Conservation (phyloP, 2,113 vertebrate species). For the Tragelaphus scriptus region DNA sequence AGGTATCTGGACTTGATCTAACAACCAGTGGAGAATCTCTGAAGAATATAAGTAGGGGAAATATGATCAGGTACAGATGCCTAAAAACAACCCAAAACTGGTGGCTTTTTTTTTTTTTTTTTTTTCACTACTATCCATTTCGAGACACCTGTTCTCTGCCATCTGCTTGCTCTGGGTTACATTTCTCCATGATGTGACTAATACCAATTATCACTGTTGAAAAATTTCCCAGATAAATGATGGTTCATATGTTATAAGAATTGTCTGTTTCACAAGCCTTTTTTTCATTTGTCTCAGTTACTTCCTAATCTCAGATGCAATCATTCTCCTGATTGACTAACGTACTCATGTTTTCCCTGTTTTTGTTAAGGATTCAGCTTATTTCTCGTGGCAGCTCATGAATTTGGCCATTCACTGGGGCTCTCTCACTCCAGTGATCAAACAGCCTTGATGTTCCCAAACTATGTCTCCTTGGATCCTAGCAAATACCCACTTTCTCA, state of each 20-base stretch:
- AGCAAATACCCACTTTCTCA: constrained; percentile 83
- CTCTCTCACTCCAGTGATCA: constrained; percentile 89
- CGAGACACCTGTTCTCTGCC: neutral
- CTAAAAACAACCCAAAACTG: neutral
- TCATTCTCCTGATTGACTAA: neutral
- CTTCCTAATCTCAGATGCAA: neutral
- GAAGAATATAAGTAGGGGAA: neutral
- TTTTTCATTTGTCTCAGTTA: neutral
- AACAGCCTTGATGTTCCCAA: constrained; percentile 91
- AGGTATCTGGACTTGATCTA: neutral
- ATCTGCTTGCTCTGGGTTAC: neutral
- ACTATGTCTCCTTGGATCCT: constrained; percentile 82
- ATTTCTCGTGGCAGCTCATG: constrained; percentile 94
- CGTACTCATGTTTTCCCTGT: neutral
- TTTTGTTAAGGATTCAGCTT: constrained; percentile 85
- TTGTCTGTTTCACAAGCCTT: neutral
- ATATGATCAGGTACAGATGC: neutral
- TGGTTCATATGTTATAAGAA: neutral
- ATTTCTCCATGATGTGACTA: neutral
- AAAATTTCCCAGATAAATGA: neutral
- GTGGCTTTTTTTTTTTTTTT: neutral
- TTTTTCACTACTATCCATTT: neutral
- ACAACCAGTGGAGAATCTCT: neutral
- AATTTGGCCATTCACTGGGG: constrained; percentile 94
- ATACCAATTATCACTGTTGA: neutral